These are phyloP conservation scores for Sciurus vulgaris DNA, from an alignment of 2,797 vertebrate genomes.

Conservation along the genomic window DNA sequence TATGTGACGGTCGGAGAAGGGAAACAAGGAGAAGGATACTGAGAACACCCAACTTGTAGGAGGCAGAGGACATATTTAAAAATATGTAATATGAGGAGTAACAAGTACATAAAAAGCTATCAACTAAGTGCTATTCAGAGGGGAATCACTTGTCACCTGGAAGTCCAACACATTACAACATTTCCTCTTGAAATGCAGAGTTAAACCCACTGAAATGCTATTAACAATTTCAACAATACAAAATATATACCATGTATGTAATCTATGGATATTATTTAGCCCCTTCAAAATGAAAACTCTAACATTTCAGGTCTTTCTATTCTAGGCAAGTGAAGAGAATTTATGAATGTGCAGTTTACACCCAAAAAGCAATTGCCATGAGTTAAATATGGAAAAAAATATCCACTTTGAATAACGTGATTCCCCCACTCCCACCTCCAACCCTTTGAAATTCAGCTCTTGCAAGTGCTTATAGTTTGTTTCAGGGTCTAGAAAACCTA, in stretches of 20 bases:
- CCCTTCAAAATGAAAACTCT: constrained; percentile 71
- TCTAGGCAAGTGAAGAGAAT: constrained; percentile 70
- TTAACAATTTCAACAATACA: constrained; percentile 62
- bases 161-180: constrained; percentile 42
- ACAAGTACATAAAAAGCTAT: constrained; percentile 4
- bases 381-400: constrained; percentile 45
- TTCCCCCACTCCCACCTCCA: constrained; percentile 39
- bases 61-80: not conserved
- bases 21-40: not conserved
- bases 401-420: constrained; percentile 36
- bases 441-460: not conserved
- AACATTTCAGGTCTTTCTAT: constrained; percentile 70
- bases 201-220: constrained; percentile 55
- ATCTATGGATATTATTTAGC: constrained; percentile 64
- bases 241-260: constrained; percentile 27
- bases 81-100: constrained; percentile 6
- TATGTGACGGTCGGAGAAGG: not conserved
- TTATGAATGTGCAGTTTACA: constrained; percentile 75
- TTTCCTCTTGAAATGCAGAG: constrained; percentile 51
- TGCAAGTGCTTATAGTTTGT: too few relatives aligned
- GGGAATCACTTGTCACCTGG: constrained; percentile 21
- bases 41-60: not conserved
- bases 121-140: not conserved
- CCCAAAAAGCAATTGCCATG: constrained; percentile 65
- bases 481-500: too few relatives aligned